Evolutionary conservation across 1,140 invertebrate species (phyloP), one percentile per base, ranked within the genome.

Genomic region (Stenopsyche tienmushanensis): DNA sequence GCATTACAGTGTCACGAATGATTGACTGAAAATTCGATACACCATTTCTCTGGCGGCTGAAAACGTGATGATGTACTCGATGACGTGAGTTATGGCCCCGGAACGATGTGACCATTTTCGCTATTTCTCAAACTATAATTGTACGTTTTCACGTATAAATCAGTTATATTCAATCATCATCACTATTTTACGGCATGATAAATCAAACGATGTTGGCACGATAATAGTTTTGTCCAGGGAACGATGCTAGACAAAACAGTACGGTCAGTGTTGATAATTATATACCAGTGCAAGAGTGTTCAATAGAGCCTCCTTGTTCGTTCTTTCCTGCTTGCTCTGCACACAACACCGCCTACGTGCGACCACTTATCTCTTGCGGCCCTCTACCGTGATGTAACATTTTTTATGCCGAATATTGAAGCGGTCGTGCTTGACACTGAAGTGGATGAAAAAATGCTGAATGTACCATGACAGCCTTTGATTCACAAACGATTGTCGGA

Each of bases 141-240:
- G 42, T 20, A 60, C 42, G 57, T 60, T 60, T 60, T 60, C 57
- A 60, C 57, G 57, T 47, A 60, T 60, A 60, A 60, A 60, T 60
- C 57, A 60, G 57, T 60, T 60, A 60, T 34, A 60, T 60, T 60
- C 57, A 60, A 60, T 60, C 57, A 47, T 60, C 57, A 49, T 60
- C 57, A 60, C 57, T 44, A 42, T 21, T 57, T 57, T 60, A 49
- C 57, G 57, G 17, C 26, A 60, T 45, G 42, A 60, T 60, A 60
- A 60, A 60, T 60, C 57, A 60, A 60, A 3, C 15, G 34, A 23
- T 23, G 57, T 34, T 60, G 57, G 57, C 57, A 60, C 57, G 57
- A 60, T 60, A 60, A 60, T 60, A 60, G 57, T 60, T 60, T 60
- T 60, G 39, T 60, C 29, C 57, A 26, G 18, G 52, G 26, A 25